phyloP scores from a whole-genome alignment of 2,888 invertebrate genomes.

The Eupithecia insigniata region DNA sequence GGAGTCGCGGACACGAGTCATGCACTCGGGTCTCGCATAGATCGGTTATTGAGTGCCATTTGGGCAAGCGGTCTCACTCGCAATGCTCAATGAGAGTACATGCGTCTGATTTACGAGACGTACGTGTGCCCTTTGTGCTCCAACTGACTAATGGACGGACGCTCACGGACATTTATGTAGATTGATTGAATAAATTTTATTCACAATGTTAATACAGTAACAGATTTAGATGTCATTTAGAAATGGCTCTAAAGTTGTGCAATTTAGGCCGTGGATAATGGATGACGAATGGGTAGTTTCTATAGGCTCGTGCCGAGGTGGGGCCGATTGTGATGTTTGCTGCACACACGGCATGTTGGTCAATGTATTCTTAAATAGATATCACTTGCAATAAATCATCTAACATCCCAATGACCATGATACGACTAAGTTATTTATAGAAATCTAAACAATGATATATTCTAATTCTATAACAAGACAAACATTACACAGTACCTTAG shows the following conservation, averaged over 20 bases:
- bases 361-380: slow-evolving; percentile 44
- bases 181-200: slow-evolving; percentile 85
- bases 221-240: slow-evolving; percentile 85
- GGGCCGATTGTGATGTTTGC: slow-evolving; percentile 66
- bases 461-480: slow-evolving; percentile 8
- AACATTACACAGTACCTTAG: background rate
- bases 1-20: slow-evolving; percentile 51
- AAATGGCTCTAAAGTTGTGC: slow-evolving; percentile 84
- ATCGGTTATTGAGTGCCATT: slow-evolving; percentile 79
- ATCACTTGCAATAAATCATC: slow-evolving; percentile 43
- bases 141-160: slow-evolving; percentile 83
- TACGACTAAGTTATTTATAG: slow-evolving; percentile 17
- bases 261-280: slow-evolving; percentile 84
- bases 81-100: slow-evolving; percentile 72
- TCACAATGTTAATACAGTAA: slow-evolving; percentile 85
- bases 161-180: slow-evolving; percentile 85
- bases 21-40: slow-evolving; percentile 48
- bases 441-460: slow-evolving; percentile 32
- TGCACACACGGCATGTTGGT: slow-evolving; percentile 57
- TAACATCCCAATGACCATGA: slow-evolving; percentile 45
- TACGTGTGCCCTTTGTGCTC: slow-evolving; percentile 84
- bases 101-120: slow-evolving; percentile 83
- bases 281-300: slow-evolving; percentile 81
- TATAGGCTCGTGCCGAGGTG: slow-evolving; percentile 77
- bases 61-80: slow-evolving; percentile 78